Percentiles rank a stretch among this genome's conserved stretches.
Conservation (phyloP, 1,140 invertebrate genomes). For the Drosophila ohnishii region DNA sequence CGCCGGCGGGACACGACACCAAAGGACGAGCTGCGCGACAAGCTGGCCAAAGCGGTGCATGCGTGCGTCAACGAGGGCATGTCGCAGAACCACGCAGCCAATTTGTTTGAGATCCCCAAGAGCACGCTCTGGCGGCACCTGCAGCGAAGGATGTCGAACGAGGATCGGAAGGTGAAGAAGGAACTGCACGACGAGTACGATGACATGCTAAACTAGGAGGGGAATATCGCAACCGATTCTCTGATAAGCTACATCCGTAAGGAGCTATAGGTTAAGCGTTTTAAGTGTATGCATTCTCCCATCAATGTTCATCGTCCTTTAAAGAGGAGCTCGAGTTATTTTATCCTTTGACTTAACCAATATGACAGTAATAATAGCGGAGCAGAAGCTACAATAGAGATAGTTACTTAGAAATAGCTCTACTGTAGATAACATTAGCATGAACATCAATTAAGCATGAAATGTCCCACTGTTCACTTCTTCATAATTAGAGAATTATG, state of each 20-base stretch:
- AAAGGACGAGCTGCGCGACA: slow-evolving; percentile 84
- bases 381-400: slow-evolving; percentile 14
- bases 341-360: slow-evolving; percentile 1
- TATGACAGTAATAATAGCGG: slow-evolving; percentile 1
- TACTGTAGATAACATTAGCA: slow-evolving; percentile 27
- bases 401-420: slow-evolving; percentile 12
- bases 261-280: slow-evolving; percentile 9
- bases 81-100: slow-evolving; percentile 85
- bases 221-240: slow-evolving; percentile 1
- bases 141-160: slow-evolving; percentile 77
- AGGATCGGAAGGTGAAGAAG: slow-evolving; percentile 61
- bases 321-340: not conserved
- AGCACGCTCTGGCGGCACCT: slow-evolving; percentile 86
- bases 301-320: slow-evolving; percentile 7
- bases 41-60: slow-evolving; percentile 85
- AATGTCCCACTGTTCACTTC: slow-evolving; percentile 9
- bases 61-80: slow-evolving; percentile 85
- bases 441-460: not conserved
- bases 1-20: slow-evolving; percentile 84
- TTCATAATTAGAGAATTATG: slow-evolving; percentile 14
- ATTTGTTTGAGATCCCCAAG: slow-evolving; percentile 85
- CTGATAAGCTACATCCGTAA: slow-evolving; percentile 19
- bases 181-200: slow-evolving; percentile 63
- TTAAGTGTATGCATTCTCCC: not conserved
- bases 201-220: slow-evolving; percentile 49